Conservation (phyloP, 1,140 invertebrate genomes). For the Streblospio benedicti region DNA sequence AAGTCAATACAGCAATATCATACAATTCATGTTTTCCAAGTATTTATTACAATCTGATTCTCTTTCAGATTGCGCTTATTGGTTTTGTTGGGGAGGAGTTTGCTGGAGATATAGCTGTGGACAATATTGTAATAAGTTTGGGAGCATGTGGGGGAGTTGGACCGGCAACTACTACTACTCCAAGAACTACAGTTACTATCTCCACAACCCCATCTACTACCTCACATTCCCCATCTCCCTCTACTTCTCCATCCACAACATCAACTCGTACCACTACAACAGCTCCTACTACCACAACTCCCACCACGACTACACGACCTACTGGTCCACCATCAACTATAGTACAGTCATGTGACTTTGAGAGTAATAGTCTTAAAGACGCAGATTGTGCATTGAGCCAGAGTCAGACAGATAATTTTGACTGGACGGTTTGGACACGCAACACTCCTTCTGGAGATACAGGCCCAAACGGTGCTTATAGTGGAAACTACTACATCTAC, state of each 20-base stretch:
- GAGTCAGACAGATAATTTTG: constrained; percentile 4
- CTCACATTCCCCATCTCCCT: neutral
- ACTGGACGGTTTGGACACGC: constrained; percentile 6
- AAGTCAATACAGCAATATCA: too few relatives aligned
- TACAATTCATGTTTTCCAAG: too few relatives aligned
- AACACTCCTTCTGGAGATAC: constrained; percentile 15
- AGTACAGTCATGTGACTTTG: constrained; percentile 10
- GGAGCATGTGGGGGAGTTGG: neutral
- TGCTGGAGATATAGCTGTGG: constrained; percentile 39
- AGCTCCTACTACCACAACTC: neutral
- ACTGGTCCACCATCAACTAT: neutral
- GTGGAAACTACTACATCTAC: constrained; percentile 34
- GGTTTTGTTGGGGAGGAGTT: constrained; percentile 30
- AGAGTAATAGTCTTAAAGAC: neutral
- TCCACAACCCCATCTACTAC: neutral
- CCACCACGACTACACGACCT: neutral
- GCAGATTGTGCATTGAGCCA: constrained; percentile 10
- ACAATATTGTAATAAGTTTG: constrained; percentile 31
- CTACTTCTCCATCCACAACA: neutral
- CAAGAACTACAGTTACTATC: neutral
- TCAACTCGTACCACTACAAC: neutral
- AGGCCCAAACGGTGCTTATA: constrained; percentile 20
- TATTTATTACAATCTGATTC: neutral
- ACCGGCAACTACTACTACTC: too few relatives aligned
- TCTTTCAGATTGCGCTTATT: constrained; percentile 30